A percentile compares a stretch with the other conserved stretches of the same genome.
phyloP scores from a whole-genome alignment of 1,140 invertebrate genomes.

The Drosophila fuyamai region DNA sequence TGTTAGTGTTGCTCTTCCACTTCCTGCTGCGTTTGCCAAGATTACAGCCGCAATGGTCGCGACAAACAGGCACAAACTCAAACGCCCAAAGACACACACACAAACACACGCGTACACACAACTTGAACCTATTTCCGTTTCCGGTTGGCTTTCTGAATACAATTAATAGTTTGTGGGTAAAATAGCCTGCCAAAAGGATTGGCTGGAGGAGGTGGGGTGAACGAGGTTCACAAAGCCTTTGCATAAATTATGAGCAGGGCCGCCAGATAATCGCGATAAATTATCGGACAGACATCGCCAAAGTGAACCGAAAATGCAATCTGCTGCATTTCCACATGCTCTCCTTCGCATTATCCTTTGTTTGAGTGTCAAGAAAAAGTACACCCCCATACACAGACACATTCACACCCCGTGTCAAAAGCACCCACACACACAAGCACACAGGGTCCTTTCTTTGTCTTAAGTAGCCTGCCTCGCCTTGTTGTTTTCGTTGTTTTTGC shows the following conservation, averaged over 20 bases:
- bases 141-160: constrained; percentile 72
- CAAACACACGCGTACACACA: constrained; percentile 30
- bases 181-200: constrained; percentile 38
- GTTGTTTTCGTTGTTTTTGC: constrained; percentile 33
- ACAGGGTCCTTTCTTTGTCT: constrained; percentile 63
- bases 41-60: constrained; percentile 58
- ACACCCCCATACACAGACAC: constrained; percentile 13
- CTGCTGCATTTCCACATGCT: constrained; percentile 52
- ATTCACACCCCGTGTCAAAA: not conserved
- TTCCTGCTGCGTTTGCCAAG: constrained; percentile 65
- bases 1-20: constrained; percentile 36
- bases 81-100: constrained; percentile 9
- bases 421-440: constrained; percentile 32
- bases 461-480: constrained; percentile 54
- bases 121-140: constrained; percentile 78
- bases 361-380: constrained; percentile 65
- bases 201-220: constrained; percentile 1
- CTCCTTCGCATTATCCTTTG: constrained; percentile 36
- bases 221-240: constrained; percentile 60
- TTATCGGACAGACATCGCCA: constrained; percentile 61
- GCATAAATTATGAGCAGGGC: constrained; percentile 73
- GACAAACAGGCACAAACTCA: constrained; percentile 47
- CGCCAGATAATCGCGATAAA: constrained; percentile 78
- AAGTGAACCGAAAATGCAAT: constrained; percentile 59
- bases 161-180: constrained; percentile 62